phyloP scores from a whole-genome alignment of 1,140 invertebrate species.

The Thalassaphorura encarpata region DNA sequence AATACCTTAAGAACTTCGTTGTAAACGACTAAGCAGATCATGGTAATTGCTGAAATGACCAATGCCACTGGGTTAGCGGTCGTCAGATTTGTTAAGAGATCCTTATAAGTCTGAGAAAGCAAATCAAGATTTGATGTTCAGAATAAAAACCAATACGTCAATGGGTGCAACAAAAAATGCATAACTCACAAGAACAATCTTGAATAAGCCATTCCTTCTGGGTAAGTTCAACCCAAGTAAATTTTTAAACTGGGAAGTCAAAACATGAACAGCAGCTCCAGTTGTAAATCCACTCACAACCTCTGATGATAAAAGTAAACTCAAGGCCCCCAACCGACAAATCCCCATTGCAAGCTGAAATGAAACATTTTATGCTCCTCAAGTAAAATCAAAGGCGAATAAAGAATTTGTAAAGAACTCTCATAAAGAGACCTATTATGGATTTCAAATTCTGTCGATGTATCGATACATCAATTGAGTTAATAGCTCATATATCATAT shows the following conservation, averaged over 20 bases:
- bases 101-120: conserved; percentile 58
- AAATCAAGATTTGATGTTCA: too few species aligned
- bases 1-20: conserved; percentile 72
- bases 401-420: too few species aligned
- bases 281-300: conserved; percentile 82
- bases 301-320: conserved; percentile 74
- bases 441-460: too few species aligned
- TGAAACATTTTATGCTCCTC: too few species aligned
- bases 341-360: conserved; percentile 72
- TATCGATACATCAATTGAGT: too few species aligned
- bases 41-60: conserved; percentile 56
- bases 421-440: too few species aligned
- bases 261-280: conserved; percentile 76
- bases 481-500: too few species aligned
- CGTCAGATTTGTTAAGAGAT: conserved; percentile 50
- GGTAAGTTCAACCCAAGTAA: conserved; percentile 63
- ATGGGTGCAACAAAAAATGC: too few species aligned
- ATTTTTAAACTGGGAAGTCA: conserved; percentile 82
- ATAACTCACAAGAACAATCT: conserved; percentile 48
- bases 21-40: conserved; percentile 58
- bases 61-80: conserved; percentile 55
- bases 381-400: too few species aligned
- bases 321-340: conserved; percentile 68
- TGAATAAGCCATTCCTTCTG: conserved; percentile 57
- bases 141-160: too few species aligned